Evolutionary conservation across 2,888 invertebrate species (phyloP).

Genomic region (Coenonympha arcania): DNA sequence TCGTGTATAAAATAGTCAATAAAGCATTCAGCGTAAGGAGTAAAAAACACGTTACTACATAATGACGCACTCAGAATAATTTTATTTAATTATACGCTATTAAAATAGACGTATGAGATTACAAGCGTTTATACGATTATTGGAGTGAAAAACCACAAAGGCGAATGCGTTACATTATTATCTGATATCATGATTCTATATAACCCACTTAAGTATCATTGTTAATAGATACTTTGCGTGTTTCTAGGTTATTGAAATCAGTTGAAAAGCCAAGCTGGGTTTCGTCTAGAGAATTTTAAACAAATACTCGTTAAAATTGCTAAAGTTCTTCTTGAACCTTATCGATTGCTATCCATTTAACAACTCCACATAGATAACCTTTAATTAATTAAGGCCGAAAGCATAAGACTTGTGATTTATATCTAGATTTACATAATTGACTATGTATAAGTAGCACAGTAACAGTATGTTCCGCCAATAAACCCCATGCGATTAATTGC

Average conservation of each 20-base stretch:
- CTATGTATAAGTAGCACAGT: too few relatives aligned
- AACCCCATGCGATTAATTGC: constrained; percentile 6
- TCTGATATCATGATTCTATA: neutral
- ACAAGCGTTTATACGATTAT: neutral
- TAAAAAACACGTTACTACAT: neutral
- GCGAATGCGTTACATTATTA: neutral
- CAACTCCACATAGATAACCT: too few relatives aligned
- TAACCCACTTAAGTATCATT: neutral
- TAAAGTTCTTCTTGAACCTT: too few relatives aligned
- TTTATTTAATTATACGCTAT: neutral
- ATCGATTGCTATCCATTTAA: too few relatives aligned
- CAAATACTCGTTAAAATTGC: too few relatives aligned
- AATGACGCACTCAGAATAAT: neutral
- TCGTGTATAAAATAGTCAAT: constrained; percentile 18
- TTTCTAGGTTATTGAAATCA: neutral
- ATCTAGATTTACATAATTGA: too few relatives aligned
- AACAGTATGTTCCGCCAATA: too few relatives aligned
- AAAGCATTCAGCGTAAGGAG: neutral
- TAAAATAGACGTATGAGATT: neutral
- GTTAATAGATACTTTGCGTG: neutral
- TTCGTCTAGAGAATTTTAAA: neutral
- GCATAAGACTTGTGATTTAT: too few relatives aligned
- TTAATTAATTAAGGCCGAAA: too few relatives aligned
- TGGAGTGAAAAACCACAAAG: neutral
- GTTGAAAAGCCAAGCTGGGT: neutral